These are phyloP conservation scores for Gambusia yucatana DNA, from an alignment of 2,797 vertebrate species.

Conservation along the genomic window DNA sequence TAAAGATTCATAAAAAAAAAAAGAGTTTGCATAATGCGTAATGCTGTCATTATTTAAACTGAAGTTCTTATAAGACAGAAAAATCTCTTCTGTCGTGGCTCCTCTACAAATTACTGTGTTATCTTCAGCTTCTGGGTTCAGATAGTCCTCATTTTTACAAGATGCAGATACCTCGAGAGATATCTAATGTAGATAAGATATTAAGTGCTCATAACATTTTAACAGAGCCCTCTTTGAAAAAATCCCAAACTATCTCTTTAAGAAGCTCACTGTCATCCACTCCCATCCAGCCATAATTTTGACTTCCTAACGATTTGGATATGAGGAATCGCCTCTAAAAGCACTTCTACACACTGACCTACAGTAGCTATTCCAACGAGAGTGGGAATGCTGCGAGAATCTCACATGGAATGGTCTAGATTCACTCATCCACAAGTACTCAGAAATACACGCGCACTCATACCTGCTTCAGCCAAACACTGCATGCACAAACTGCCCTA, in stretches of 20 bases:
- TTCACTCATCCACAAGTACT: slow-evolving; percentile 52
- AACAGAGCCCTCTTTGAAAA: background rate
- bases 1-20: background rate
- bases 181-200: background rate
- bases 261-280: slow-evolving; percentile 70
- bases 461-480: slow-evolving; percentile 54
- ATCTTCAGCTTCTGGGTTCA: slow-evolving; percentile 1
- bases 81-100: background rate
- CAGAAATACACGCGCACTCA: slow-evolving; percentile 31
- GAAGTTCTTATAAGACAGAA: background rate
- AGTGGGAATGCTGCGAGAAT: slow-evolving; percentile 75
- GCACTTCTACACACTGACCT: slow-evolving; percentile 76
- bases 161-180: background rate
- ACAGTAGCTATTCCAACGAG: slow-evolving; percentile 69
- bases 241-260: slow-evolving; percentile 8
- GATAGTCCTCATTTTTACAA: background rate
- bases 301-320: slow-evolving; percentile 68
- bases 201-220: background rate
- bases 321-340: slow-evolving; percentile 75
- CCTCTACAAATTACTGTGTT: background rate
- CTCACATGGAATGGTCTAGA: slow-evolving; percentile 76
- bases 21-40: background rate
- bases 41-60: background rate
- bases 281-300: slow-evolving; percentile 54
- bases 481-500: slow-evolving; percentile 59